These are phyloP conservation scores for Cyprinodon variegatus DNA, from an alignment of 2,113 vertebrate species.

Conservation along the genomic window DNA sequence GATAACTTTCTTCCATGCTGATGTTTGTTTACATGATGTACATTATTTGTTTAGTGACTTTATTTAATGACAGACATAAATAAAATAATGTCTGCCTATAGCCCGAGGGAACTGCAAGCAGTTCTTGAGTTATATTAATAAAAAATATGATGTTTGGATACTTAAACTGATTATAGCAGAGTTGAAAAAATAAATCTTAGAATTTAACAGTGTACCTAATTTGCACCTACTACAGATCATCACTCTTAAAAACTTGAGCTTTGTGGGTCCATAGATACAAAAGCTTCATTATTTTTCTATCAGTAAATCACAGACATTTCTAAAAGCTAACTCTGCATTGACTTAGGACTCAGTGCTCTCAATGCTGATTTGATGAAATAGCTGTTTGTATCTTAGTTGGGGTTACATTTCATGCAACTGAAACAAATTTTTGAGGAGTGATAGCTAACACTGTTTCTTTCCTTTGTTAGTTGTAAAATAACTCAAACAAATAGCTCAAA, in stretches of 20 bases:
- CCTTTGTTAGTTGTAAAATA: too few relatives aligned
- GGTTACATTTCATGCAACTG: neutral
- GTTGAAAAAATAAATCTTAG: slow-evolving; percentile 1
- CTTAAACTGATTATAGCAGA: slow-evolving; percentile 18
- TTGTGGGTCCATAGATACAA: neutral
- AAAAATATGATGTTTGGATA: slow-evolving; percentile 19
- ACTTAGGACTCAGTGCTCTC: neutral
- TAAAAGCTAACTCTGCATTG: neutral
- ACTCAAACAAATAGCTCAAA: too few relatives aligned
- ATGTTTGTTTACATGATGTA: slow-evolving; percentile 59
- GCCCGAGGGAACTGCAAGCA: slow-evolving; percentile 32
- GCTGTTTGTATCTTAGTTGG: neutral
- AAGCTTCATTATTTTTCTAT: neutral
- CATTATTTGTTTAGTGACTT: slow-evolving; percentile 59
- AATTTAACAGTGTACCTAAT: neutral
- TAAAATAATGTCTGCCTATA: slow-evolving; percentile 42
- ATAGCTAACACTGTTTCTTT: neutral
- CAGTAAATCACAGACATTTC: neutral
- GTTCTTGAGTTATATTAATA: slow-evolving; percentile 27
- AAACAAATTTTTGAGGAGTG: neutral
- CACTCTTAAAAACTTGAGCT: neutral
- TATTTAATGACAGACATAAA: slow-evolving; percentile 47
- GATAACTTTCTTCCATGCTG: slow-evolving; percentile 43
- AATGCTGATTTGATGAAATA: neutral
- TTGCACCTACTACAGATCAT: neutral